Conservation (phyloP, 1,140 invertebrate genomes). For the Campoletis sonorensis region DNA sequence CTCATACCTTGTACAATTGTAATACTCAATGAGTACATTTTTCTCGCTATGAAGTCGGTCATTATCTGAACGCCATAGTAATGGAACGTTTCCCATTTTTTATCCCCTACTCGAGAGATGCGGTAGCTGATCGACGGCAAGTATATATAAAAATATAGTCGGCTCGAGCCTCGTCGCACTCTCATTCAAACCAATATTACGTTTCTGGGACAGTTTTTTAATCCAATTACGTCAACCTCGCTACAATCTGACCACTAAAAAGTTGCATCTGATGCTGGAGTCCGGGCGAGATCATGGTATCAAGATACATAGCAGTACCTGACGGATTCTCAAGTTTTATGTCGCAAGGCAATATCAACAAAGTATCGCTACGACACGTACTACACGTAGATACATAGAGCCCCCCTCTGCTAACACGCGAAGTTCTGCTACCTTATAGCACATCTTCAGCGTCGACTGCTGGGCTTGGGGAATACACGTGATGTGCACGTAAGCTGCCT, state of each 20-base stretch:
- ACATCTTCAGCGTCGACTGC: not conserved
- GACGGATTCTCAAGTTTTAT: not conserved
- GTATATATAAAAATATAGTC: no score
- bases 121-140: no score
- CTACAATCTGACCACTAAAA: not conserved
- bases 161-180: no score
- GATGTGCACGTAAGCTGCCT: slow-evolving; percentile 16
- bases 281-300: not conserved
- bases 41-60: not conserved
- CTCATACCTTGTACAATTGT: not conserved
- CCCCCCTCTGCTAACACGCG: not conserved
- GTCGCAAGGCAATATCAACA: slow-evolving; percentile 11
- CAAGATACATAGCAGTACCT: not conserved
- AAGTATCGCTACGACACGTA: slow-evolving; percentile 3
- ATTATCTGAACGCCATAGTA: not conserved
- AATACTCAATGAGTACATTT: not conserved
- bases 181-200: no score
- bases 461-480: not conserved
- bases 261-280: not conserved
- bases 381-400: not conserved
- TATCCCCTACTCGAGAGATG: no score
- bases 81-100: no score
- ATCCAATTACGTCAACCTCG: not conserved
- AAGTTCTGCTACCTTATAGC: not conserved
- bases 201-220: no score